These are phyloP conservation scores for Buceros bicornis DNA, from an alignment of 2,797 vertebrate species.

Conservation along the genomic window DNA sequence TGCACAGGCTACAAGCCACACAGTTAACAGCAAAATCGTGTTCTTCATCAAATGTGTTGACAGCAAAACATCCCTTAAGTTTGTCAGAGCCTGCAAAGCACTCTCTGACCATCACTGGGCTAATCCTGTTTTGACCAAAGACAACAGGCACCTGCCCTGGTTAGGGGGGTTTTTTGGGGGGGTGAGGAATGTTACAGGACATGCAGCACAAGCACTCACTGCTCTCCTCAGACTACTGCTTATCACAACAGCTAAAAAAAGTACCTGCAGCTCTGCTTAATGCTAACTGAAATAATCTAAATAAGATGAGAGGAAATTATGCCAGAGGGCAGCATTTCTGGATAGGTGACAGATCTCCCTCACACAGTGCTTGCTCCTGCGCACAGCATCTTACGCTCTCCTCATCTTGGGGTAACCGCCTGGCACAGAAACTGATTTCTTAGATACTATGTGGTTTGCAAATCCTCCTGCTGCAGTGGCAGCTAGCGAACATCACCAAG, in stretches of 20 bases:
- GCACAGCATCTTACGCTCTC: background rate
- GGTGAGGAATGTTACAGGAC: background rate
- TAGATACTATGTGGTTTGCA: background rate
- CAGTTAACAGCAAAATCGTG: background rate
- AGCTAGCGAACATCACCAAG: background rate
- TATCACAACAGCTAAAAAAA: background rate
- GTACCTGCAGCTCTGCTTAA: background rate
- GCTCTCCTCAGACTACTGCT: background rate
- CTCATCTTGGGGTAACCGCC: background rate
- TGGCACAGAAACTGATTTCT: background rate
- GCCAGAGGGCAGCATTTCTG: background rate
- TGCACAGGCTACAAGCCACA: background rate
- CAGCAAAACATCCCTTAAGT: background rate
- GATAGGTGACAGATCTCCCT: background rate
- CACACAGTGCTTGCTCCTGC: background rate
- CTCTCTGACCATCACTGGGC: background rate
- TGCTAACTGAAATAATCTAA: background rate
- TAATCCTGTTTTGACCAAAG: background rate
- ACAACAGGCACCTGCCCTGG: background rate
- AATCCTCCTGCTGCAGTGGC: background rate
- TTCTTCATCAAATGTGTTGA: fast-evolving
- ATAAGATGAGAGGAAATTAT: background rate
- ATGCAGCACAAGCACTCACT: background rate
- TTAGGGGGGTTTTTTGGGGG: background rate
- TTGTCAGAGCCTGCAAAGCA: background rate